phyloP scores from a whole-genome alignment of 2,113 vertebrate genomes.

The Xiphophorus maculatus region DNA sequence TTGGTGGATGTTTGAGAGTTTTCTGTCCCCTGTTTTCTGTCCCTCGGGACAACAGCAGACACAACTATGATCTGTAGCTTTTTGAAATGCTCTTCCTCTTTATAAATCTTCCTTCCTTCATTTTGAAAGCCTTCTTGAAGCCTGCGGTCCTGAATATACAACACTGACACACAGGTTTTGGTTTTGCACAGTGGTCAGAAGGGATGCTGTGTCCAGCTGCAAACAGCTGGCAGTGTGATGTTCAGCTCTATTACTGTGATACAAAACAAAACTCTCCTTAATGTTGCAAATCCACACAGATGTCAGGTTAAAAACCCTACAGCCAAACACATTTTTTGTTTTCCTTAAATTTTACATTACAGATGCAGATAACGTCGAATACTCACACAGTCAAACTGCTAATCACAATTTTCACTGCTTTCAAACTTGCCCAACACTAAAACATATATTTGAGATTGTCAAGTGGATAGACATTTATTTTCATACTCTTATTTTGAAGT shows the following conservation, averaged over 20 bases:
- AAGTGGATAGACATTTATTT: not conserved
- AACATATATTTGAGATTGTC: not conserved
- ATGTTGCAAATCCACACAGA: not conserved
- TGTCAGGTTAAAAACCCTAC: too few relatives aligned
- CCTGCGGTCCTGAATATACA: not conserved
- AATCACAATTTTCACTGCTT: not conserved
- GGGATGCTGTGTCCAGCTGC: slow-evolving; percentile 40
- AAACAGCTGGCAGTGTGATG: slow-evolving; percentile 4
- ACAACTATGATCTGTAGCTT: too few relatives aligned
- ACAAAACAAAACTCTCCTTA: not conserved
- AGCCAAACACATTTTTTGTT: not conserved
- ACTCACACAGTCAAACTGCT: not conserved
- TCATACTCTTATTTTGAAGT: too few relatives aligned
- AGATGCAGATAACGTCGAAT: not conserved
- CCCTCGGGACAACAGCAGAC: too few relatives aligned
- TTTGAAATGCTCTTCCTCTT: too few relatives aligned
- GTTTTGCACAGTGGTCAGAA: slow-evolving; percentile 13
- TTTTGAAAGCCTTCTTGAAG: not conserved
- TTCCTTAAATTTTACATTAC: not conserved
- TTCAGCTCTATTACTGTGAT: not conserved
- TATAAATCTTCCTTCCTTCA: too few relatives aligned
- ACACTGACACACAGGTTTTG: not conserved
- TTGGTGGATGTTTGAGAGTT: slow-evolving; percentile 20
- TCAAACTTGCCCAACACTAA: not conserved
- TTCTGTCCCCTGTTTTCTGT: slow-evolving; percentile 16